Evolutionary conservation across 2,113 vertebrate genomes (phyloP).

Genomic region (Xenopus borealis): DNA sequence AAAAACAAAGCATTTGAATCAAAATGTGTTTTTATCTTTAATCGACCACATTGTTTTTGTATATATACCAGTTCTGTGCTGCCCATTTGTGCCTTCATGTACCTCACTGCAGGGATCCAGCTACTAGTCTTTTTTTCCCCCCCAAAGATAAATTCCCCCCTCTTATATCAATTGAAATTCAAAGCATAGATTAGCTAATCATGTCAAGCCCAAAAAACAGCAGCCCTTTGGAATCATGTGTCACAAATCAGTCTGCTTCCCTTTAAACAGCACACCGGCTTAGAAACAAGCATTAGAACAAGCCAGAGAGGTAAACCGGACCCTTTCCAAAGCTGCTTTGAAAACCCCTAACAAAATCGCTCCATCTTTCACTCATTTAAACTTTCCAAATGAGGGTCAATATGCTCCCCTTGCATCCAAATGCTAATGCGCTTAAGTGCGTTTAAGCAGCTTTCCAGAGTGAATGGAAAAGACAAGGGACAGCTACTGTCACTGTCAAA

Average conservation of each 20-base stretch:
- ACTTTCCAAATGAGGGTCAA: constrained; percentile 88
- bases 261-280: constrained; percentile 75
- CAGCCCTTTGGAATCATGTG: constrained; percentile 77
- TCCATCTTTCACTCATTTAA: constrained; percentile 93
- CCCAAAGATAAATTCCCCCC: constrained; percentile 61
- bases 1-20: too few relatives aligned
- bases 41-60: too few relatives aligned
- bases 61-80: too few relatives aligned
- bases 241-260: constrained; percentile 79
- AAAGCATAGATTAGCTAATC: constrained; percentile 84
- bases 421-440: constrained; percentile 97
- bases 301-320: constrained; percentile 72
- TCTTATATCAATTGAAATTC: constrained; percentile 76
- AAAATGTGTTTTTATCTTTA: too few relatives aligned
- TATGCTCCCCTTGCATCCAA: constrained; percentile 84
- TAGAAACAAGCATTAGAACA: constrained; percentile 73
- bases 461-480: constrained; percentile 82
- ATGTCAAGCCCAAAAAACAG: constrained; percentile 78
- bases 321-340: constrained; percentile 57
- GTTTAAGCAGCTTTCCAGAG: constrained; percentile 88
- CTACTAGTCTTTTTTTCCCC: constrained; percentile 50
- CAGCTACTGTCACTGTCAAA: constrained; percentile 83
- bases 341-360: constrained; percentile 93
- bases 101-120: constrained; percentile 14
- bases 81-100: background rate